These are phyloP conservation scores for Piprites chloris DNA, from an alignment of 2,113 vertebrate species.

Conservation along the genomic window DNA sequence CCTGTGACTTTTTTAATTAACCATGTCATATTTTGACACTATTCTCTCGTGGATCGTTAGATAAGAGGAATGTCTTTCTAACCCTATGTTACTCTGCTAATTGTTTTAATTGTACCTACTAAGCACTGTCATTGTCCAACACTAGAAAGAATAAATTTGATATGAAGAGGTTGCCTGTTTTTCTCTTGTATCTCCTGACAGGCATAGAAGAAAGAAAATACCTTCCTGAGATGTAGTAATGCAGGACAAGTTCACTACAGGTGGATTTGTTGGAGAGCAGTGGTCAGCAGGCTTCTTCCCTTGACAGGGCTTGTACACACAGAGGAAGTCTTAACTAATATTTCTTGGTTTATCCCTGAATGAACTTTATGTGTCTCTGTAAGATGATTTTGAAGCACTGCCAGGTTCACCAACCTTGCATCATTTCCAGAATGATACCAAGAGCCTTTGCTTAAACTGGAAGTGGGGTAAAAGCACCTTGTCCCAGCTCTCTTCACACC, in stretches of 20 bases:
- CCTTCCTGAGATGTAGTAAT: neutral
- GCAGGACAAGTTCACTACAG: neutral
- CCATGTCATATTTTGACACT: neutral
- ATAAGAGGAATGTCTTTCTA: neutral
- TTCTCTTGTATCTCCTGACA: neutral
- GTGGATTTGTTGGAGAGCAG: neutral
- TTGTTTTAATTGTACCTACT: neutral
- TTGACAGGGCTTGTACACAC: neutral
- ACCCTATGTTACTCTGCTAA: neutral
- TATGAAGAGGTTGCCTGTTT: neutral
- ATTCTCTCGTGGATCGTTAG: neutral
- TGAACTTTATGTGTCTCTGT: neutral
- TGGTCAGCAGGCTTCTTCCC: neutral
- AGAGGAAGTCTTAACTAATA: neutral
- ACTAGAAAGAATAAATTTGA: neutral
- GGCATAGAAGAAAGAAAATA: neutral
- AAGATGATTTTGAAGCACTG: neutral
- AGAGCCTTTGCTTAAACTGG: neutral
- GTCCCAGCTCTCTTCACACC: neutral
- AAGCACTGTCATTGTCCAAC: neutral
- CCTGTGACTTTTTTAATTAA: neutral
- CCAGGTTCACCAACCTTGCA: neutral
- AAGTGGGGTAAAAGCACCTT: neutral
- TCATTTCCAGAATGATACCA: neutral
- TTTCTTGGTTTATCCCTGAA: neutral